Conservation (phyloP, 2,113 vertebrate genomes). For the Atlantisia rogersi region DNA sequence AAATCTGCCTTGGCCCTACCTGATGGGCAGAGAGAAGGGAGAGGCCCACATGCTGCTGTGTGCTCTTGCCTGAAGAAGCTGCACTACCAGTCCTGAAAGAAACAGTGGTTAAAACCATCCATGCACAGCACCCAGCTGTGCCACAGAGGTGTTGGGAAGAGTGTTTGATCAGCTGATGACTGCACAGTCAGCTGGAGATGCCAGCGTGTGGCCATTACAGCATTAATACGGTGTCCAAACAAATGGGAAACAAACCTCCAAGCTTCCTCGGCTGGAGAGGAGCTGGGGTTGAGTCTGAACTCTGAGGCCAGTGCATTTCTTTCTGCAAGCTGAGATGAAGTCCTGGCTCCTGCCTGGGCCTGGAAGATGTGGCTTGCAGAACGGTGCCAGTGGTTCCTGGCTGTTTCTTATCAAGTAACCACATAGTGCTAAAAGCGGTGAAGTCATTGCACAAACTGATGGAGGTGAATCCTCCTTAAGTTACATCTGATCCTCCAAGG, state of each 20-base stretch:
- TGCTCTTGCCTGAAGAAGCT: not conserved
- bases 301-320: fast-evolving
- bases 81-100: not conserved
- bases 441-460: not conserved
- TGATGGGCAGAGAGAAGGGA: not conserved
- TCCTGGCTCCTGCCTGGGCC: not conserved
- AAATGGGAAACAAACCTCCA: not conserved
- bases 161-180: not conserved
- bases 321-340: not conserved
- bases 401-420: not conserved
- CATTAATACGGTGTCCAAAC: not conserved
- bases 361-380: not conserved
- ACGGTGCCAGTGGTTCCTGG: not conserved
- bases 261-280: not conserved
- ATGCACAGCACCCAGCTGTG: not conserved
- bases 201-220: no score
- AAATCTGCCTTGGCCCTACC: not conserved
- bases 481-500: not conserved
- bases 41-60: not conserved
- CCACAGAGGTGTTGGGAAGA: not conserved
- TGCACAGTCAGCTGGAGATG: not conserved
- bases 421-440: not conserved
- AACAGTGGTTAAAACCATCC: not conserved
- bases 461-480: not conserved
- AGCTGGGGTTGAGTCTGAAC: not conserved